These are phyloP conservation scores for Ispidina picta DNA, from an alignment of 2,797 vertebrate genomes.

Conservation along the genomic window DNA sequence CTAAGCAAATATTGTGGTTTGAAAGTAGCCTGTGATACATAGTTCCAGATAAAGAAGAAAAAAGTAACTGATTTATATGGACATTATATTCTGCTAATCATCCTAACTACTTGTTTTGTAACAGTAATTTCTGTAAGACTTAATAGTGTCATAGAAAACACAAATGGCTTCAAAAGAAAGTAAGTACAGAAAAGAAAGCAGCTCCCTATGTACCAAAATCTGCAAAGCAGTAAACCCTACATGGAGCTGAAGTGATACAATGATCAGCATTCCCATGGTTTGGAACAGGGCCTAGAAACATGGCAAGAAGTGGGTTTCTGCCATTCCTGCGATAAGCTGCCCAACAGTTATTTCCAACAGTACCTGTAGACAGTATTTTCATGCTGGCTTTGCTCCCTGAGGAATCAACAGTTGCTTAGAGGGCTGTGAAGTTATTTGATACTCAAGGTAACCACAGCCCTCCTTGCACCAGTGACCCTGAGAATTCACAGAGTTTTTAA, in stretches of 20 bases:
- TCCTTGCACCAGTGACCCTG: background rate
- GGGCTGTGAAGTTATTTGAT: background rate
- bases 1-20: background rate
- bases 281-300: background rate
- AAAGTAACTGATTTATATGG: background rate
- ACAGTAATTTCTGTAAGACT: background rate
- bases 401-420: background rate
- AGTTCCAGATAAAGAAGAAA: background rate
- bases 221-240: background rate
- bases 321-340: background rate
- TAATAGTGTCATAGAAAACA: background rate
- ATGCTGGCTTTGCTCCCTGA: background rate
- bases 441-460: background rate
- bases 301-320: background rate
- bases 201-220: background rate
- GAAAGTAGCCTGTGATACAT: background rate
- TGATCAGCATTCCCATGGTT: background rate
- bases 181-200: background rate
- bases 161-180: background rate
- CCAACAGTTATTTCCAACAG: background rate
- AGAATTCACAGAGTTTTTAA: background rate
- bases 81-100: background rate
- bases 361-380: conserved; percentile 1
- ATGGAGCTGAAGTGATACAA: background rate
- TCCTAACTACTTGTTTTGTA: background rate